Evolutionary conservation across 1,140 invertebrate species (phyloP).

Genomic region (Eueides isabella): DNA sequence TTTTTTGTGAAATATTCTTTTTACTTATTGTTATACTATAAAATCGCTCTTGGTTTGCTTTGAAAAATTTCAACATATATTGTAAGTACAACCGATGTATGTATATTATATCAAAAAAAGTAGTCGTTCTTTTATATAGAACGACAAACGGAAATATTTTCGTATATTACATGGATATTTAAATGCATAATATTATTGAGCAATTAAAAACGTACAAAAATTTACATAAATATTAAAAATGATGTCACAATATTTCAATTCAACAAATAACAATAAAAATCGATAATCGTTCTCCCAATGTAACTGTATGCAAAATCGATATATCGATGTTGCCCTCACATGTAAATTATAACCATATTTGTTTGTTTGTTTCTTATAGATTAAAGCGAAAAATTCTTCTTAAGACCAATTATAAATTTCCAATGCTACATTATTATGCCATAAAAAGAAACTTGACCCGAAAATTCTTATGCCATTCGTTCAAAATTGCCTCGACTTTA

Average conservation of each 20-base stretch:
- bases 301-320: constrained; percentile 4
- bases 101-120: too few relatives aligned
- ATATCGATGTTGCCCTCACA: constrained; percentile 19
- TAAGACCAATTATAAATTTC: constrained; percentile 29
- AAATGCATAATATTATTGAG: neutral
- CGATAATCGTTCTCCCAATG: neutral
- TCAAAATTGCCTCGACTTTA: constrained; percentile 24
- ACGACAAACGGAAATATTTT: too few relatives aligned
- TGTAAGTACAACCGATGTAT: neutral
- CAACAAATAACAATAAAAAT: neutral
- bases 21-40: neutral
- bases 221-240: neutral
- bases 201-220: neutral
- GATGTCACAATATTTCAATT: neutral
- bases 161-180: too few relatives aligned
- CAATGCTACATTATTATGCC: constrained; percentile 27
- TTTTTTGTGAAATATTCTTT: constrained; percentile 1
- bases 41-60: neutral
- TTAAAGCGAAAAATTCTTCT: constrained; percentile 21
- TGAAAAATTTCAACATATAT: neutral
- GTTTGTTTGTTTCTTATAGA: constrained; percentile 26
- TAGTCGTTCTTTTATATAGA: too few relatives aligned
- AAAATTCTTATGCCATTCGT: constrained; percentile 22
- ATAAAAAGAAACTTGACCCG: constrained; percentile 19
- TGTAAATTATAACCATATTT: constrained; percentile 15